Evolutionary conservation across 2,797 vertebrate species (phyloP), one percentile per base, ranked within the genome.

Genomic region (Trachops cirrhosus): DNA sequence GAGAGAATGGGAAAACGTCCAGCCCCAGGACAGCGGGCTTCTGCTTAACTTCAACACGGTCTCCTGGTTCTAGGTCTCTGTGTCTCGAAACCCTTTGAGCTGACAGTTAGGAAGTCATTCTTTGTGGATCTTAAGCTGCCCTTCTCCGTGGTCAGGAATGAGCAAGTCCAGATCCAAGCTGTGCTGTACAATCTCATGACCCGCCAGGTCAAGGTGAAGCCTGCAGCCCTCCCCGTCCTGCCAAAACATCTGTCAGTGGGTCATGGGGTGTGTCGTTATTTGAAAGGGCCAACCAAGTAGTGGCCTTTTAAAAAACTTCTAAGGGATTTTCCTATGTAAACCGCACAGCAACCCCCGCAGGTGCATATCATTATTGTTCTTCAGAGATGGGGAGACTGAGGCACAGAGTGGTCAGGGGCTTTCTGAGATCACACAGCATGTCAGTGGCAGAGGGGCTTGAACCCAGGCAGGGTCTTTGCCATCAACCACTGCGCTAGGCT

Each of bases 41-140:
- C 73, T 26, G 14, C 48, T 44, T 16, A 7, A 64, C 2, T 14
- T 67, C 39, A 8, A 3, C 11, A 0, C 2, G 0, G 5, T 29
- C 37, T 57, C 62, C 19, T 9, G 86, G 26, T 21, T 54, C 9
- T 24, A 99, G 99, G 99, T 62, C 98, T 99, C 92, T 99, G 99
- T 91, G 90, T 99, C 54, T 97, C 98, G 0, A 95, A 98, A 6
- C 97, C 99, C 4, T 98, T 98, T 18, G 98, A 99, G 37, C 97
- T 99, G 22, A 96, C 90, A 1, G 98, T 98, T 0, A 95, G 15
- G 32, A 99, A 99, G 80, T 21, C 93, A 0, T 98, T 99, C 97
- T 99, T 99, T 86, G 98, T 99, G 64, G 98, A 99, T 37, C 98
- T 99, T 8, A 98, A 97, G 95, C 89, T 99, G 89, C 99, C 99